Conservation (phyloP, 2,113 vertebrate species). For the Lamprologus tigripictilis region DNA sequence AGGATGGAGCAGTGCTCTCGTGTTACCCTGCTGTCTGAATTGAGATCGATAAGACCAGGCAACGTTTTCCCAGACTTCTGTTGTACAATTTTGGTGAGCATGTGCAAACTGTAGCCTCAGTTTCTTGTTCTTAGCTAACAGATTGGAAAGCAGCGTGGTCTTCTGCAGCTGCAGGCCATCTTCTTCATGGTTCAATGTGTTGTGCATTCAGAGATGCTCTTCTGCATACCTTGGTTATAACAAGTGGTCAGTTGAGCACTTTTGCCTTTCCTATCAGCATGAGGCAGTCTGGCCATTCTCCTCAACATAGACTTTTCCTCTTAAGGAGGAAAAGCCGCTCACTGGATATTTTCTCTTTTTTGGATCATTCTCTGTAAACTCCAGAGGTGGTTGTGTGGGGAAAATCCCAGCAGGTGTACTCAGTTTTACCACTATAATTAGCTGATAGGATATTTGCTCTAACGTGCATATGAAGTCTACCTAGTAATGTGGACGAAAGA, state of each 20-base stretch:
- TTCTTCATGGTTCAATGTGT: not conserved
- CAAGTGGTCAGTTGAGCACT: not conserved
- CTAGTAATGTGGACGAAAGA: not conserved
- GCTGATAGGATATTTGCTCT: not conserved
- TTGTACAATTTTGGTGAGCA: not conserved
- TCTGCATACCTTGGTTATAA: not conserved
- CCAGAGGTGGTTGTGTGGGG: not conserved
- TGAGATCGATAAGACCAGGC: not conserved
- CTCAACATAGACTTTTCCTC: not conserved
- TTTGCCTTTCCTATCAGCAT: not conserved
- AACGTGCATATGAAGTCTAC: not conserved
- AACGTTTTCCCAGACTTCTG: not conserved
- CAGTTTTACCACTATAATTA: not conserved
- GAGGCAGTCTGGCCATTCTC: not conserved
- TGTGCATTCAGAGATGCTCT: not conserved
- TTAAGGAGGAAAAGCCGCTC: not conserved
- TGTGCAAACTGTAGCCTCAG: not conserved
- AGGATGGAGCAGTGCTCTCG: not conserved
- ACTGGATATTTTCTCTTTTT: not conserved
- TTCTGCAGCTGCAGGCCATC: not conserved
- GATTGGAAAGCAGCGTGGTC: not conserved
- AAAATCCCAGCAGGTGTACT: not conserved
- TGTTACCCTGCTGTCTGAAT: not conserved
- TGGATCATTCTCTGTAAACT: not conserved
- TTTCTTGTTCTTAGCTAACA: not conserved